Conservation (phyloP, 2,797 vertebrate species). For the Gambusia yucatana region DNA sequence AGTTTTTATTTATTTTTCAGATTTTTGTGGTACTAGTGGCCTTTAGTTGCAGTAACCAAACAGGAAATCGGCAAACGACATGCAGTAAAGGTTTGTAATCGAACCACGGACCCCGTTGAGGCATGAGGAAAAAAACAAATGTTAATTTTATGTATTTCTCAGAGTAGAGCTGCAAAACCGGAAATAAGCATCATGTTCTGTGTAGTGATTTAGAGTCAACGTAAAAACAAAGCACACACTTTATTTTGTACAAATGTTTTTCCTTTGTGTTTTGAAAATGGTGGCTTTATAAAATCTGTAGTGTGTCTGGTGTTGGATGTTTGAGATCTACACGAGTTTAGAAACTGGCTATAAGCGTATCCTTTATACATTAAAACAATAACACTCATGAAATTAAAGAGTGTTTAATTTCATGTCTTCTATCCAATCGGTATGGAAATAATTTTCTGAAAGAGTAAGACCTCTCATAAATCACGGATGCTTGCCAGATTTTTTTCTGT, state of each 20-base stretch:
- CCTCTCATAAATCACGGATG: neutral
- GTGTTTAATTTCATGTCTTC: neutral
- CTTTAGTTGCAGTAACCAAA: neutral
- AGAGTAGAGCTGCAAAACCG: neutral
- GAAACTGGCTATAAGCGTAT: neutral
- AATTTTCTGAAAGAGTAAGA: neutral
- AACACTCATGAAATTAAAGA: neutral
- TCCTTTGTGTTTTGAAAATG: neutral
- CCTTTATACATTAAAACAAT: neutral
- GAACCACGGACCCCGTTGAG: neutral
- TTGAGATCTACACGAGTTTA: neutral
- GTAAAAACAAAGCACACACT: neutral
- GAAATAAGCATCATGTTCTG: neutral
- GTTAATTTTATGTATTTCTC: neutral
- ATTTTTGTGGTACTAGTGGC: neutral
- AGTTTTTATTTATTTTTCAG: neutral
- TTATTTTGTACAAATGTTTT: neutral
- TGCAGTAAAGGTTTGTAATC: neutral
- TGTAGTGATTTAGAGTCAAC: neutral
- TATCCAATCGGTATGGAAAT: neutral
- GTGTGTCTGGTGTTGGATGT: neutral
- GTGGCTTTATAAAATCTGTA: neutral
- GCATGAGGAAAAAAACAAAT: neutral
- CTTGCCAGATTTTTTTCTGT: neutral
- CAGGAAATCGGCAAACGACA: neutral